phyloP scores from a whole-genome alignment of 2,888 invertebrate species.

The Drosophila ustulata region DNA sequence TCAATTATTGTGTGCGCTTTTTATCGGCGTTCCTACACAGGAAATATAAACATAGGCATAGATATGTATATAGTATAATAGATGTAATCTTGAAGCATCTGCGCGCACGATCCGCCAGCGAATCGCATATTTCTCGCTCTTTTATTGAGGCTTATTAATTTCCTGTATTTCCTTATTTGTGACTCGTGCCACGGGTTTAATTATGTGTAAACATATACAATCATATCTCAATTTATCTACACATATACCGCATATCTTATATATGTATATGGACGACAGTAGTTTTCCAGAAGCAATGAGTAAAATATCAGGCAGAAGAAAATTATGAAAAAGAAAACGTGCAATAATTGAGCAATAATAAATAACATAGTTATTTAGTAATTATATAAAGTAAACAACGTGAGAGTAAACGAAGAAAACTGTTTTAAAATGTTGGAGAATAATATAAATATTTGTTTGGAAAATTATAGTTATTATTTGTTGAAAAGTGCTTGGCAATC shows the following conservation, averaged over 20 bases:
- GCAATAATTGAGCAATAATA: too few species aligned
- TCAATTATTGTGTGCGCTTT: constrained; percentile 38
- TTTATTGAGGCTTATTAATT: constrained; percentile 42
- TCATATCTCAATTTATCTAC: constrained; percentile 13
- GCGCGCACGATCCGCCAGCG: not conserved
- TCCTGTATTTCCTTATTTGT: constrained; percentile 69
- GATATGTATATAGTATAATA: constrained; percentile 4
- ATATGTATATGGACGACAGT: not conserved
- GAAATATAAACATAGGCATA: not conserved
- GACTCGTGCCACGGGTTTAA: constrained; percentile 54
- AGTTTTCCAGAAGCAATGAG: constrained; percentile 3
- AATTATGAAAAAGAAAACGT: too few species aligned
- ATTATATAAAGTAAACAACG: too few species aligned
- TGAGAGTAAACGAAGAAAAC: not conserved
- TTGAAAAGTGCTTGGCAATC: too few species aligned
- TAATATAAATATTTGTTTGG: not conserved
- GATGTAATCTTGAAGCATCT: not conserved
- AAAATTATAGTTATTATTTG: not conserved
- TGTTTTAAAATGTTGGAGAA: not conserved
- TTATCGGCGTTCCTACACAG: constrained; percentile 42
- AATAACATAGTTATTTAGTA: too few species aligned
- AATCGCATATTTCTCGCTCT: constrained; percentile 7
- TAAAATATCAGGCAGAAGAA: not conserved
- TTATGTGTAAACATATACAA: constrained; percentile 52
- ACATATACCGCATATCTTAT: not conserved